Percentiles rank a stretch among this genome's conserved stretches.
These are phyloP conservation scores for Triops cancriformis DNA, from an alignment of 1,140 invertebrate genomes.

Conservation along the genomic window DNA sequence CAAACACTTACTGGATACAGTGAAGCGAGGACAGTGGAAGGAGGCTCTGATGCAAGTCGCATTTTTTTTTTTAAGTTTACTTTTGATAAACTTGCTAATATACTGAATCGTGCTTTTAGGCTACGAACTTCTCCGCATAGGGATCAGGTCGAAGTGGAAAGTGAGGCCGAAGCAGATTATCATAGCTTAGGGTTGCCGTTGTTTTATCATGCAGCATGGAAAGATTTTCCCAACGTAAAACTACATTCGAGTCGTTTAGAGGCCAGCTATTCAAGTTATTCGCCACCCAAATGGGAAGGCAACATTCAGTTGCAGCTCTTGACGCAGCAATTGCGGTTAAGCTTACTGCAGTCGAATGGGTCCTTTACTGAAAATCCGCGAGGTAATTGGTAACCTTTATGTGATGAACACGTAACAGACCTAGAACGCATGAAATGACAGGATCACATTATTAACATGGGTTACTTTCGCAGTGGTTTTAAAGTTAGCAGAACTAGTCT, in stretches of 20 bases:
- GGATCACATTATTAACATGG: neutral
- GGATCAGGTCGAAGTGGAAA: neutral
- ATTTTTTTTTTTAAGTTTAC: neutral
- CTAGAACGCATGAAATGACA: neutral
- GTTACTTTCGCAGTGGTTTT: neutral
- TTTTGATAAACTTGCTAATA: no score
- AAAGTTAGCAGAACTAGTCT: slow-evolving; percentile 22
- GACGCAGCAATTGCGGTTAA: neutral
- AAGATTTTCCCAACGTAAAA: neutral
- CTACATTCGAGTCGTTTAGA: slow-evolving; percentile 19
- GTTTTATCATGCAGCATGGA: slow-evolving; percentile 18
- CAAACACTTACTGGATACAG: slow-evolving; percentile 13
- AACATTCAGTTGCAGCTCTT: slow-evolving; percentile 22
- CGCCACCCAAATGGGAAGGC: slow-evolving; percentile 16
- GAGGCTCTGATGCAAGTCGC: neutral
- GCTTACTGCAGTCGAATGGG: neutral
- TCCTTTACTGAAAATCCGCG: neutral
- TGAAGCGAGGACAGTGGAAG: slow-evolving; percentile 16
- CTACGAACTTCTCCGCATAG: neutral
- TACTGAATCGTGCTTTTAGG: neutral
- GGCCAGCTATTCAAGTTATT: slow-evolving; percentile 17
- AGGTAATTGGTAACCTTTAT: neutral
- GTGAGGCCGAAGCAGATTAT: neutral
- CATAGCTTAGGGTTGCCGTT: slow-evolving; percentile 14
- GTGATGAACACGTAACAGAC: no score